Percentiles rank a stretch among this genome's conserved stretches.
Evolutionary conservation across 1,140 invertebrate species (phyloP).

Genomic region (Chrysomallon squamiferum): DNA sequence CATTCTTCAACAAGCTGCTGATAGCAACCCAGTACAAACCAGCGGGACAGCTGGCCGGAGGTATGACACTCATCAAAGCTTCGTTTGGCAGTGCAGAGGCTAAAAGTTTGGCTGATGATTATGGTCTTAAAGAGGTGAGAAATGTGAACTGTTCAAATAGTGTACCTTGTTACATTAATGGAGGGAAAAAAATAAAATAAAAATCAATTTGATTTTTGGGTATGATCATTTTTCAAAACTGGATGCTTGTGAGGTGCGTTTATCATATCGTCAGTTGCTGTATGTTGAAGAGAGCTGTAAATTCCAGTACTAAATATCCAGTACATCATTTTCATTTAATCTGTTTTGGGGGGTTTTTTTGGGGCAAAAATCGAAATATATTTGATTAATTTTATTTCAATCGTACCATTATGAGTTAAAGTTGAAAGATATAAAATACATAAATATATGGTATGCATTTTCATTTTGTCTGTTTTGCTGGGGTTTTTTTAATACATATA

Average conservation of each 20-base stretch:
- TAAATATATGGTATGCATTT: too few relatives aligned
- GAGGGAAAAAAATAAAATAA: neutral
- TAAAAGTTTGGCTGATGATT: conserved; percentile 26
- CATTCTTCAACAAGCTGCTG: conserved; percentile 33
- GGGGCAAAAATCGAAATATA: too few relatives aligned
- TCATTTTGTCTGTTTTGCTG: too few relatives aligned
- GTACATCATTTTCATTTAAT: neutral
- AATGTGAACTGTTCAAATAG: neutral
- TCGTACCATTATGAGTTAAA: too few relatives aligned
- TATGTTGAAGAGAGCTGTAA: neutral
- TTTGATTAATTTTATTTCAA: too few relatives aligned
- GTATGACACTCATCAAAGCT: conserved; percentile 28
- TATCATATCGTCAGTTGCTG: neutral
- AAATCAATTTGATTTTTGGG: neutral
- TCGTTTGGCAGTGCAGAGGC: conserved; percentile 17
- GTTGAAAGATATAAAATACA: neutral
- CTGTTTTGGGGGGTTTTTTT: too few relatives aligned
- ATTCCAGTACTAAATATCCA: neutral
- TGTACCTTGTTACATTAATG: neutral
- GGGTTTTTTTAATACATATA: neutral
- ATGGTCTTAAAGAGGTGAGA: conserved; percentile 34
- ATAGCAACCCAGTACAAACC: conserved; percentile 36
- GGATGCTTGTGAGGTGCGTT: neutral
- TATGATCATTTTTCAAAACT: neutral
- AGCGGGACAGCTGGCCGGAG: conserved; percentile 3